phyloP scores from a whole-genome alignment of 2,797 vertebrate genomes.

The Pseudochromis fuscus region DNA sequence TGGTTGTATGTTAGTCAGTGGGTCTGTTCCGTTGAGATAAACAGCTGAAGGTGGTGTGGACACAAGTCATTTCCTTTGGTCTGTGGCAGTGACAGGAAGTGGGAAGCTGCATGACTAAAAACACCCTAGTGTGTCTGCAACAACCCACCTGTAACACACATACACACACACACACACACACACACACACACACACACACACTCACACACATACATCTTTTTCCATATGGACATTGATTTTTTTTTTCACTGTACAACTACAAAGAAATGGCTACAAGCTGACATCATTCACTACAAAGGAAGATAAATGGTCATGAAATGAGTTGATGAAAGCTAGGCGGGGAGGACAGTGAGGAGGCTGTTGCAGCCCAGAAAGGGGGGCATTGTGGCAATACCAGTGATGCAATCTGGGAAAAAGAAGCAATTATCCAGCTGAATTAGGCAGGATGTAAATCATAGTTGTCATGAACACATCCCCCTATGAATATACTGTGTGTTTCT shows the following conservation, averaged over 20 bases:
- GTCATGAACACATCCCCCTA: constrained; percentile 47
- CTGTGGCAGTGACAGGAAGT: constrained; percentile 65
- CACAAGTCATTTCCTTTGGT: constrained; percentile 66
- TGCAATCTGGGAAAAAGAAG: constrained; percentile 64
- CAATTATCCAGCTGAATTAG: constrained; percentile 35
- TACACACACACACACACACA: constrained; percentile 12
- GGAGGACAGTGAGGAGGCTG: constrained; percentile 67
- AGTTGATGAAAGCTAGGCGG: constrained; percentile 51
- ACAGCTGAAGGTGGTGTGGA: constrained; percentile 21
- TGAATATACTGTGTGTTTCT: constrained; percentile 19
- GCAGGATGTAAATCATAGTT: constrained; percentile 52
- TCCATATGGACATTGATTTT: not conserved
- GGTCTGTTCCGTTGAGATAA: constrained; percentile 20
- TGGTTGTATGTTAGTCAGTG: constrained; percentile 17
- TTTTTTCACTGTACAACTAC: not conserved
- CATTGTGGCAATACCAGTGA: constrained; percentile 75
- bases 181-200: constrained; percentile 21
- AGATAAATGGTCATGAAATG: constrained; percentile 55
- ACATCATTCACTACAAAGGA: constrained; percentile 56
- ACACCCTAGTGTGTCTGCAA: constrained; percentile 58
- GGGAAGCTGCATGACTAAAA: constrained; percentile 29
- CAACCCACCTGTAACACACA: constrained; percentile 40
- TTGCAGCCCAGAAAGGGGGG: constrained; percentile 69
- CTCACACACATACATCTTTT: constrained; percentile 2
- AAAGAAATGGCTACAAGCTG: constrained; percentile 36